Base-by-base conservation (phyloP, 2,888 invertebrate species). In the Alcis repandata region DNA sequence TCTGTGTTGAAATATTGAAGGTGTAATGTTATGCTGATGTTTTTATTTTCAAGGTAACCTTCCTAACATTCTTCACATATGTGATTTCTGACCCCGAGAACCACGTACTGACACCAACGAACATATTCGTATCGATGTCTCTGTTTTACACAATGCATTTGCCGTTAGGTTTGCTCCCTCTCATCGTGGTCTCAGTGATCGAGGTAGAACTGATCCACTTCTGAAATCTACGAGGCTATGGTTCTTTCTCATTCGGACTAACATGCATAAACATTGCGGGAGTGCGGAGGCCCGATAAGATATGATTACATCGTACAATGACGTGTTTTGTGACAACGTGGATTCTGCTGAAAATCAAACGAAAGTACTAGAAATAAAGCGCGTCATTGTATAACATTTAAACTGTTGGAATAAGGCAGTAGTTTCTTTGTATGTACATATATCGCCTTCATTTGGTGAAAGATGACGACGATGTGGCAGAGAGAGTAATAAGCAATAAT, bases 91-190 rank as follows among this genome's bases (percentile, higher is more conserved):
- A 95, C 80, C 94, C 95, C 46, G 94, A 95, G 78, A 94, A 95
- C 76, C 95, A 98, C 90, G 87, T 96, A 71, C 93, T 98, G 87
- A 97, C 96, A 78, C 96, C 98, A 22, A 94, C 96, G 86, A 96
- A 95, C 87, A 97, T 97, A 67, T 98, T 98, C 92, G 98, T 98
- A 59, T 96, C 98, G 73, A 94, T 98, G 81, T 95, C 98, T 40
- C 94, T 98, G 77, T 98, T 98, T 94, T 97, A 97, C 91, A 95
- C 97, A 76, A 95, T 98, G 87, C 95, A 97, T 84, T 94, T 98
- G 90, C 98, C 98, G 65, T 94, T 98, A 91, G 96, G 96, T 76
- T 94, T 97, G 87, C 94, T 98, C 79, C 97, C 97, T 49, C 94
- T 97, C 94, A 91, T 97, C 88, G 93, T 96, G 82, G 96, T 96